phyloP scores from a whole-genome alignment of 2,113 vertebrate genomes.

The Engystomops pustulosus region DNA sequence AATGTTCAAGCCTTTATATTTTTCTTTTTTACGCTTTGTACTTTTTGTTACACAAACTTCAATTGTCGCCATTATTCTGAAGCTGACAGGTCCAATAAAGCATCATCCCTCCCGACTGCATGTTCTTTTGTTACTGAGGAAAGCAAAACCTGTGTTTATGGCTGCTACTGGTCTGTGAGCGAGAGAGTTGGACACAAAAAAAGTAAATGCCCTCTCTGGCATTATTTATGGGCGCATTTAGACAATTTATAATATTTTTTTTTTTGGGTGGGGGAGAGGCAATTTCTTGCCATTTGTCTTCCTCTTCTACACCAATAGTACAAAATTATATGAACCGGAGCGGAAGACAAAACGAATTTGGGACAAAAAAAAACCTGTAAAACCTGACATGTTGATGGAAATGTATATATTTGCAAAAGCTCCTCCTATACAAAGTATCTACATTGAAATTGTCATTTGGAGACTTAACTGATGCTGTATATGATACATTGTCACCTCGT shows the following conservation, averaged over 20 bases:
- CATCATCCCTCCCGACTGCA: slow-evolving; percentile 6
- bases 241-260: neutral
- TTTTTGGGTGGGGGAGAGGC: too few relatives aligned
- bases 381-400: too few relatives aligned
- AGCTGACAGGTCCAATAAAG: slow-evolving; percentile 46
- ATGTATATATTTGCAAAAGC: too few relatives aligned
- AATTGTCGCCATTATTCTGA: neutral
- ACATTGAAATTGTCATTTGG: too few relatives aligned
- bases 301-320: too few relatives aligned
- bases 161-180: slow-evolving; percentile 6
- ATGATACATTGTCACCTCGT: too few relatives aligned
- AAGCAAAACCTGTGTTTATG: slow-evolving; percentile 48
- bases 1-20: slow-evolving; percentile 30
- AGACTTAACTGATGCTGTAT: too few relatives aligned
- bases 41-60: slow-evolving; percentile 28
- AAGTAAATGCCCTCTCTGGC: neutral
- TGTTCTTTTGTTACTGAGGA: slow-evolving; percentile 20
- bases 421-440: too few relatives aligned
- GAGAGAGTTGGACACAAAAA: neutral
- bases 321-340: too few relatives aligned
- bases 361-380: too few relatives aligned
- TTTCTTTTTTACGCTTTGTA: slow-evolving; percentile 16
- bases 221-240: neutral
- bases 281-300: too few relatives aligned
- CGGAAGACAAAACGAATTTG: too few relatives aligned